Conservation (phyloP, 2,797 vertebrate genomes). For the Cottoperca gobio region DNA sequence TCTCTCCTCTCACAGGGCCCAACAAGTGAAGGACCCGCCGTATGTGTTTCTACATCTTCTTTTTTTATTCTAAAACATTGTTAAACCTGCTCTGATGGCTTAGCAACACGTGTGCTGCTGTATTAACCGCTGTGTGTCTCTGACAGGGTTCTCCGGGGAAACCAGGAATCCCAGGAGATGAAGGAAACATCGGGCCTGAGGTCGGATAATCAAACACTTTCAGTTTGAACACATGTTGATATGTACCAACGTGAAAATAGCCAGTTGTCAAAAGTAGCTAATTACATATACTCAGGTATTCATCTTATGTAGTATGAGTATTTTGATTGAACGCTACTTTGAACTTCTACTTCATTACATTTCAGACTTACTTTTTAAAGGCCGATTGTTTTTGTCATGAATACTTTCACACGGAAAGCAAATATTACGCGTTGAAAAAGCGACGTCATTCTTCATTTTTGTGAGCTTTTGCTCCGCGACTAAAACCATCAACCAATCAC, state of each 20-base stretch:
- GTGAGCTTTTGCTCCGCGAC: too few species aligned
- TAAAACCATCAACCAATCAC: too few species aligned
- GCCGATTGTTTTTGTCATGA: too few species aligned
- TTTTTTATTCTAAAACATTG: neutral
- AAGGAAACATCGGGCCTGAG: conserved; percentile 88
- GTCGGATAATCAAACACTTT: conserved; percentile 55
- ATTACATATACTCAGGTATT: neutral
- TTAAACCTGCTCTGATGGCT: neutral
- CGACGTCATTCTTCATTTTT: too few species aligned
- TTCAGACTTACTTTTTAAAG: too few species aligned
- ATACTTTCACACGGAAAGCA: too few species aligned
- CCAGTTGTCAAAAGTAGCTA: neutral
- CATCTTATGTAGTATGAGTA: neutral
- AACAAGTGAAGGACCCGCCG: conserved; percentile 79
- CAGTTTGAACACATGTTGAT: neutral
- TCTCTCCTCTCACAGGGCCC: conserved; percentile 77
- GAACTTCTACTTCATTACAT: neutral
- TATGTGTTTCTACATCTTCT: conserved; percentile 64
- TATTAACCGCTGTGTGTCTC: conserved; percentile 17
- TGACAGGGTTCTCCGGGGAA: conserved; percentile 84
- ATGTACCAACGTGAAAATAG: neutral
- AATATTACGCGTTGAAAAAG: too few species aligned
- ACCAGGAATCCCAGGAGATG: conserved; percentile 84
- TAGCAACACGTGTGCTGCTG: neutral
- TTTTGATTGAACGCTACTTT: neutral